Evolutionary conservation across 2,113 vertebrate genomes (phyloP).

Genomic region (Dipodomys ordii): DNA sequence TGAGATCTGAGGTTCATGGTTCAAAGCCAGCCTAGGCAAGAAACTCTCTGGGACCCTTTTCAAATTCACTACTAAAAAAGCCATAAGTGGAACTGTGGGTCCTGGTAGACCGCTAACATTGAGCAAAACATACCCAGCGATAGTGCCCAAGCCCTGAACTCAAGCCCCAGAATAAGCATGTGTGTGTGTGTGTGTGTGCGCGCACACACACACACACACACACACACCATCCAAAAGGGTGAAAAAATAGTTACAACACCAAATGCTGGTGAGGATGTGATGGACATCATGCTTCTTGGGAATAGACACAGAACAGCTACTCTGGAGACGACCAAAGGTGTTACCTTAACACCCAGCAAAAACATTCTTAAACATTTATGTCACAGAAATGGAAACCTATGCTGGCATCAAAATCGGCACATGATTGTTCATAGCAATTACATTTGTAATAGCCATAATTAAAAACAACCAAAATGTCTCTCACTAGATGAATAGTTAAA

Average conservation of each 20-base stretch:
- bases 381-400: conserved; percentile 36
- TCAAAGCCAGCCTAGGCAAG: no score
- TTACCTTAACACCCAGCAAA: background rate
- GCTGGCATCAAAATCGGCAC: conserved; percentile 32
- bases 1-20: no score
- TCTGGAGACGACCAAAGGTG: background rate
- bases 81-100: no score
- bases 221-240: no score
- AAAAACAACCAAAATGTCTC: conserved; percentile 29
- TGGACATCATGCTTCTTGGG: background rate
- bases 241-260: conserved; percentile 20
- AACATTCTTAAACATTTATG: background rate
- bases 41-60: no score
- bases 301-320: background rate
- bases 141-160: no score
- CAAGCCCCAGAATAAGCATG: no score
- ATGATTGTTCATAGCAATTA: conserved; percentile 31
- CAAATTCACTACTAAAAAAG: no score
- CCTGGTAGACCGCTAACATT: no score
- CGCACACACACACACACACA: no score
- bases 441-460: conserved; percentile 45
- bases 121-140: no score
- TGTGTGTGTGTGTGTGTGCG: accelerated
- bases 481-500: conserved; percentile 20
- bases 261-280: conserved; percentile 52